Evolutionary conservation across 2,797 vertebrate species (phyloP).

Genomic region (Percopsis omiscomaycus): DNA sequence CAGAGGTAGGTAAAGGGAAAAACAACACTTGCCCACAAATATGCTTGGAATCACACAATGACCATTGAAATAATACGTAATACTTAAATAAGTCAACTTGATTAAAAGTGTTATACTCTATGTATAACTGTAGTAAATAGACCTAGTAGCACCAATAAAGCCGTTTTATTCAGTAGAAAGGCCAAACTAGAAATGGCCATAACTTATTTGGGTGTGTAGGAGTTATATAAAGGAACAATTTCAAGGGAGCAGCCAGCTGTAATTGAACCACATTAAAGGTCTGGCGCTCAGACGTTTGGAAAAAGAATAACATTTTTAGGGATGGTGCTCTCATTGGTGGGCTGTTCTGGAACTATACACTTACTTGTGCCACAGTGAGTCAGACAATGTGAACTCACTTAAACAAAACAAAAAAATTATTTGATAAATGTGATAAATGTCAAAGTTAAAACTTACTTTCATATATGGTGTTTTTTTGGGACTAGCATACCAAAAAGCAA

Average conservation of each 20-base stretch:
- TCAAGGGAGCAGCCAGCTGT: slow-evolving; percentile 22
- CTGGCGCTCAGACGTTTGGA: slow-evolving; percentile 13
- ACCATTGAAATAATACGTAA: not conserved
- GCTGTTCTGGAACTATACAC: slow-evolving; percentile 7
- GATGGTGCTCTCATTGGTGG: slow-evolving; percentile 29
- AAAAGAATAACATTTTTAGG: slow-evolving; percentile 23
- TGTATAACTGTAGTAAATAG: too few relatives aligned
- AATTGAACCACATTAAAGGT: slow-evolving; percentile 22
- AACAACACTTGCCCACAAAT: not conserved
- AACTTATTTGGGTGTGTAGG: slow-evolving; percentile 8
- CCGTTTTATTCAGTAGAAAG: not conserved
- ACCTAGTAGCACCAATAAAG: not conserved
- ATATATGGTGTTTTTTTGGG: too few relatives aligned
- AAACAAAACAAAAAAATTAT: not conserved
- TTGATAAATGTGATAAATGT: too few relatives aligned
- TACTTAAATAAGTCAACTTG: too few relatives aligned
- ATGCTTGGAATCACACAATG: not conserved
- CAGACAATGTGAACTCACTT: slow-evolving; percentile 18
- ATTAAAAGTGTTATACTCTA: too few relatives aligned
- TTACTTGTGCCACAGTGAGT: slow-evolving; percentile 22
- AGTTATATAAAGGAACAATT: slow-evolving; percentile 16
- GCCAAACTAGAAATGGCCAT: not conserved
- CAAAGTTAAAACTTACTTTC: too few relatives aligned
- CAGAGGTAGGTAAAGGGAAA: slow-evolving; percentile 77
- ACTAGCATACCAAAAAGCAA: too few relatives aligned